Conservation (phyloP, 1,140 invertebrate genomes). For the Drosophila sp. region DNA sequence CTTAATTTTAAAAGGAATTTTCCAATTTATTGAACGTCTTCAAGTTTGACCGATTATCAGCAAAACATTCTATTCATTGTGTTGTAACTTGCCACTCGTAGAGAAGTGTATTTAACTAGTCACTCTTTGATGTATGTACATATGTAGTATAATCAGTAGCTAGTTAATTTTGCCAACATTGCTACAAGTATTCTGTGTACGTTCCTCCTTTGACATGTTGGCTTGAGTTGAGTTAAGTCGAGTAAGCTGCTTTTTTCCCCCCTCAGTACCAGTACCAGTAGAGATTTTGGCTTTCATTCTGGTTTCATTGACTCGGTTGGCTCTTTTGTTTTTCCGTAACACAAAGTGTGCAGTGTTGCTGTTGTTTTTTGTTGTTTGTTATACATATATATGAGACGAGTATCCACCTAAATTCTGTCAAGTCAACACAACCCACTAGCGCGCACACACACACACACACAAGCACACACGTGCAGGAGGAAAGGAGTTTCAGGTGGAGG, state of each 20-base stretch:
- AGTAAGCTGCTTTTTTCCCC: conserved; percentile 44
- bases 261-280: not conserved
- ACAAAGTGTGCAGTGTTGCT: conserved; percentile 14
- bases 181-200: conserved; percentile 8
- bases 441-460: not conserved
- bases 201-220: conserved; percentile 4
- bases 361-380: conserved; percentile 18
- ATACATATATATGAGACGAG: conserved; percentile 65
- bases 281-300: conserved; percentile 62
- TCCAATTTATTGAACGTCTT: too few relatives aligned
- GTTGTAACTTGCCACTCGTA: not conserved
- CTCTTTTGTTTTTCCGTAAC: conserved; percentile 57
- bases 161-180: conserved; percentile 8
- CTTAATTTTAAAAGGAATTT: too few relatives aligned
- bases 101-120: not conserved
- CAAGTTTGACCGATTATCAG: not conserved
- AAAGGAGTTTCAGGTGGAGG: conserved; percentile 28
- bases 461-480: conserved; percentile 44
- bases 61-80: not conserved
- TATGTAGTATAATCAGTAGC: not conserved
- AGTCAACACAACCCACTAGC: conserved; percentile 6
- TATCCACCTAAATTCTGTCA: conserved; percentile 36
- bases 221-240: conserved; percentile 15
- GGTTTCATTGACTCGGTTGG: conserved; percentile 68
- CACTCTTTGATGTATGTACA: not conserved